Evolutionary conservation across 2,888 invertebrate genomes (phyloP), one percentile per base, ranked within the genome.

Genomic region (Rotaria socialis): DNA sequence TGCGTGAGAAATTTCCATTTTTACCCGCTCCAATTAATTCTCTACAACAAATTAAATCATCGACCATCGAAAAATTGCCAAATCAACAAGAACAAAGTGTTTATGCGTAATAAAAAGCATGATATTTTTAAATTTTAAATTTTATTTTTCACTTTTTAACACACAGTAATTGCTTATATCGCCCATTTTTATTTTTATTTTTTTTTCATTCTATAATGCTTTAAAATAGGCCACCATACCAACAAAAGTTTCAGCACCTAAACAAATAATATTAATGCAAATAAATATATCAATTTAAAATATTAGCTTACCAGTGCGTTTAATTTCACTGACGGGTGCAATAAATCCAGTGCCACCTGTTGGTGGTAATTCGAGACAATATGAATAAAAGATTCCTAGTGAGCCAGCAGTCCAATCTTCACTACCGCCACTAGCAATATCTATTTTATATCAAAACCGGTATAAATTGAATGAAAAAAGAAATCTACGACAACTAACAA

Each of bases 341-440:
- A 80, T 47, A 14, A 80, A 80, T 80, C 80, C 80, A 47, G 43
- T 80, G 14, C 80, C 80, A 80, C 80, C 80, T 8, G 80, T 80
- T 43, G 80, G 80, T 47, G 80, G 80, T 80, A 80, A 80, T 80
- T 80, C 80, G 8, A 80, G 11, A 47, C 80, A 80, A n/a, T 80
- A 80, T 8, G 80, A 80, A 47, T 80, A 43, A 11, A 47, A 47
- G 24, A 80, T 47, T 6, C 6, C 5, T 0, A 80, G 14, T 41
- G 22, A 22, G 47, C 80, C 80, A 11, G 7, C 2, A 47, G 80
- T 80, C 43, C 43, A 80, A 47, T 80, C 80, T 80, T 80, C 80
- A 47, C 47, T 47, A 47, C 80, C 80, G 2, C 80, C 80, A 80
- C 47, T 47, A 14, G 80, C 80, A 47, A 80, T 8, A 80, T 80